Conservation (phyloP, 2,797 vertebrate genomes). For the Apodemus agrarius region DNA sequence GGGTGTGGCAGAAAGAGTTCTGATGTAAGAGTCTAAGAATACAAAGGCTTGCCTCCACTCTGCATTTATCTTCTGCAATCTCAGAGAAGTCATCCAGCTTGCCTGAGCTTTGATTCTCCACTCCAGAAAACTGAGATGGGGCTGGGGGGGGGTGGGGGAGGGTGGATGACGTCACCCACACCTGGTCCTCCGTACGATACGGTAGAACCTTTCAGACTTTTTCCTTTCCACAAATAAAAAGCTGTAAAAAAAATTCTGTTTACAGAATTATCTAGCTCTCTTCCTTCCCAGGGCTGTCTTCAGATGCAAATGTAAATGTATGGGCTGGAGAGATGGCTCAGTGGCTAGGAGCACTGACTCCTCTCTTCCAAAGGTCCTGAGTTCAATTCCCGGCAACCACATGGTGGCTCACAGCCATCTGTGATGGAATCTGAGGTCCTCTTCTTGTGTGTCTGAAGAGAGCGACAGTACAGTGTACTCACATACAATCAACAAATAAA, state of each 20-base stretch:
- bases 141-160: background rate
- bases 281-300: background rate
- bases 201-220: background rate
- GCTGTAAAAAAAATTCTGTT: too few species aligned
- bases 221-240: conserved; percentile 25
- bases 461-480: too few species aligned
- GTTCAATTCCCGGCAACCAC: too few species aligned
- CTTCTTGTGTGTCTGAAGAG: too few species aligned
- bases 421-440: too few species aligned
- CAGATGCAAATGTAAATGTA: conserved; percentile 2
- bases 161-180: background rate
- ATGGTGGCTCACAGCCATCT: too few species aligned
- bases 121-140: background rate
- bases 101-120: background rate
- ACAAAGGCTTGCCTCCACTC: background rate
- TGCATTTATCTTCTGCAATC: background rate
- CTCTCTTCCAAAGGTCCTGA: too few species aligned
- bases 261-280: background rate
- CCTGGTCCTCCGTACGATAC: background rate
- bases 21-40: background rate
- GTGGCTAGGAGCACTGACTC: too few species aligned
- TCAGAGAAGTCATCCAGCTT: background rate
- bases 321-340: too few species aligned
- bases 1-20: background rate
- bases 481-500: too few species aligned